Percentiles rank a stretch among this genome's conserved stretches.
phyloP scores from a whole-genome alignment of 2,113 vertebrate species.

The Sinocyclocheilus anshuiensis region DNA sequence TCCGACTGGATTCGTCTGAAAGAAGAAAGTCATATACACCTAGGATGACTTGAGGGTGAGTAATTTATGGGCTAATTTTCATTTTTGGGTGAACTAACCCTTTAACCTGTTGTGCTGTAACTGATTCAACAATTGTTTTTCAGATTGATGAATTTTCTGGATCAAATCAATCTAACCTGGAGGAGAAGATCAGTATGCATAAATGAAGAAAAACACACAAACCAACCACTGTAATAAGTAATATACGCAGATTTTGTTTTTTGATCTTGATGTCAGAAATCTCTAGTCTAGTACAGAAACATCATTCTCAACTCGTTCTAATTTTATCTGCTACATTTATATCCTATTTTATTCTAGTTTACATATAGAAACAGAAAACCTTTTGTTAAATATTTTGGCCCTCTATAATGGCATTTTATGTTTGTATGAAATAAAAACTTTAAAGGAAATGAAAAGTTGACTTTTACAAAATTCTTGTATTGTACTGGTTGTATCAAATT shows the following conservation, averaged over 20 bases:
- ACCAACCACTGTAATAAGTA: background rate
- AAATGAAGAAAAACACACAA: slow-evolving; percentile 34
- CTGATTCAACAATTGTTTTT: slow-evolving; percentile 25
- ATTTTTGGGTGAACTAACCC: too few relatives aligned
- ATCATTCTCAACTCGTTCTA: background rate
- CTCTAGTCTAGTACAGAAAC: too few relatives aligned
- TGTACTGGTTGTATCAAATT: background rate
- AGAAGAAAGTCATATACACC: too few relatives aligned
- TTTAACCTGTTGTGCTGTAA: background rate
- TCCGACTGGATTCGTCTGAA: too few relatives aligned
- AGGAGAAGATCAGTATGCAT: background rate
- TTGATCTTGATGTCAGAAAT: too few relatives aligned
- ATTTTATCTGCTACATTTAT: background rate
- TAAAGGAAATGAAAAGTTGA: slow-evolving; percentile 54
- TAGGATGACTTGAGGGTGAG: too few relatives aligned
- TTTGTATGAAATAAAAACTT: slow-evolving; percentile 55
- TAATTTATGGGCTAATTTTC: too few relatives aligned
- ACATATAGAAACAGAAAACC: background rate
- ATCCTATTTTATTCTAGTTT: background rate
- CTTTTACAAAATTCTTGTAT: background rate
- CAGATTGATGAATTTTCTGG: slow-evolving; percentile 70
- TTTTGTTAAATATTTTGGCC: background rate
- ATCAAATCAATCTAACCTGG: background rate
- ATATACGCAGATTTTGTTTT: background rate
- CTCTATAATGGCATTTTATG: background rate